These are phyloP conservation scores for Dryadula phaetusa DNA, from an alignment of 2,888 invertebrate genomes.

Conservation along the genomic window DNA sequence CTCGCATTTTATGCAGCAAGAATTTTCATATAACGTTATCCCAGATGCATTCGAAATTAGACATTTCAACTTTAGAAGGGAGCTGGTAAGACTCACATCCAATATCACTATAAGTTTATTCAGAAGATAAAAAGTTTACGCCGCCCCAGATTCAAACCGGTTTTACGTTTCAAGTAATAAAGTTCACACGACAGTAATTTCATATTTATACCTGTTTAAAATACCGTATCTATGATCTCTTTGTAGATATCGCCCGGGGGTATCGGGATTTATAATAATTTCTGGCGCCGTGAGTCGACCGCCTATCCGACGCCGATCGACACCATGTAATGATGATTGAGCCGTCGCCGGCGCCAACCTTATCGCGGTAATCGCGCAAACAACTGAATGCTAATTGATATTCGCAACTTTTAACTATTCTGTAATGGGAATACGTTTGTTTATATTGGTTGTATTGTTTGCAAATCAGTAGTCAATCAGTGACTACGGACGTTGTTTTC, in stretches of 20 bases:
- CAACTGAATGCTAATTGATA: constrained; percentile 66
- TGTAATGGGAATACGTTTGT: constrained; percentile 26
- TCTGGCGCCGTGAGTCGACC: constrained; percentile 46
- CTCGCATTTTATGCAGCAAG: constrained; percentile 14
- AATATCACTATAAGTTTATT: constrained; percentile 21
- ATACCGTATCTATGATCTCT: constrained; percentile 38
- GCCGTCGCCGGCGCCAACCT: constrained; percentile 54
- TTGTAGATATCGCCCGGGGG: constrained; percentile 39
- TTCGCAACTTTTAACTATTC: constrained; percentile 43
- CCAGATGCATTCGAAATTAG: constrained; percentile 20
- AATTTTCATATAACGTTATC: constrained; percentile 25
- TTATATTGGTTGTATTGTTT: constrained; percentile 14
- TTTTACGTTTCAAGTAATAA: constrained; percentile 21
- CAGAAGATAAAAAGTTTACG: constrained; percentile 22
- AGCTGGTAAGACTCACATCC: constrained; percentile 10
- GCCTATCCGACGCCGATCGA: constrained; percentile 57
- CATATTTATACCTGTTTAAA: constrained; percentile 39
- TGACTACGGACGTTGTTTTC: constrained; percentile 16
- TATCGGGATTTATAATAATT: constrained; percentile 46
- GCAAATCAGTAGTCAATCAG: constrained; percentile 21
- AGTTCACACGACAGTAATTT: constrained; percentile 30
- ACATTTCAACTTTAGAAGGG: constrained; percentile 8
- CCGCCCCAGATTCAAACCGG: constrained; percentile 17
- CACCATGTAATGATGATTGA: constrained; percentile 49
- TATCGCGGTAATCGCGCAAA: constrained; percentile 62